phyloP scores from a whole-genome alignment of 2,113 vertebrate genomes.

The Micronycteris hirsuta region DNA sequence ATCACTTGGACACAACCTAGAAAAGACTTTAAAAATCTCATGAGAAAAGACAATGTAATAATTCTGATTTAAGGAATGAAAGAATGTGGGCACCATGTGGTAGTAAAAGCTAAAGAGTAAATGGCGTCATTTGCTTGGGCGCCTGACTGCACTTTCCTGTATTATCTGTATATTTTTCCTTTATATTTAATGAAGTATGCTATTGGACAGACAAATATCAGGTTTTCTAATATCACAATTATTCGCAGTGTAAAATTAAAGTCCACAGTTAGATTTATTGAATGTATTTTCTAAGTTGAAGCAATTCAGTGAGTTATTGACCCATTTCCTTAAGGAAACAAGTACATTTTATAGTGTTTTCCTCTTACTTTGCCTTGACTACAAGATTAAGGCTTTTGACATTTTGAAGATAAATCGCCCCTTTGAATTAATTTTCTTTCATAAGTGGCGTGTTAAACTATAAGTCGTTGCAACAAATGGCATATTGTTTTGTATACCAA shows the following conservation, averaged over 20 bases:
- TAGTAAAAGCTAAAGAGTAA: neutral
- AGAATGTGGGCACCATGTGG: neutral
- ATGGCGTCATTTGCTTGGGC: neutral
- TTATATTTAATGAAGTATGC: neutral
- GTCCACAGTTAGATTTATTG: neutral
- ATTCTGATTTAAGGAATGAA: neutral
- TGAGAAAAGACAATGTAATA: neutral
- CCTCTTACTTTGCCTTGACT: neutral
- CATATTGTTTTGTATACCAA: neutral
- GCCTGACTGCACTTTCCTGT: neutral
- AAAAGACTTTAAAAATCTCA: neutral
- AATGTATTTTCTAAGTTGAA: neutral
- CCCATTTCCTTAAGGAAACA: neutral
- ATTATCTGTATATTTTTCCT: neutral
- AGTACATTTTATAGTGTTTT: neutral
- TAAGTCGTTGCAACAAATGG: neutral
- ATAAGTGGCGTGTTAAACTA: neutral
- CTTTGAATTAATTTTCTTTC: neutral
- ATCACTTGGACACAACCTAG: neutral
- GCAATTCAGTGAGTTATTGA: neutral
- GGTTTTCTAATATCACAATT: neutral
- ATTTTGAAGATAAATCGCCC: neutral
- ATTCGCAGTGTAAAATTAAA: neutral
- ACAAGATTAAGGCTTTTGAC: neutral
- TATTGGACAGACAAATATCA: neutral